Evolutionary conservation across 2,797 vertebrate species (phyloP).

Genomic region (Anguilla pacifica): DNA sequence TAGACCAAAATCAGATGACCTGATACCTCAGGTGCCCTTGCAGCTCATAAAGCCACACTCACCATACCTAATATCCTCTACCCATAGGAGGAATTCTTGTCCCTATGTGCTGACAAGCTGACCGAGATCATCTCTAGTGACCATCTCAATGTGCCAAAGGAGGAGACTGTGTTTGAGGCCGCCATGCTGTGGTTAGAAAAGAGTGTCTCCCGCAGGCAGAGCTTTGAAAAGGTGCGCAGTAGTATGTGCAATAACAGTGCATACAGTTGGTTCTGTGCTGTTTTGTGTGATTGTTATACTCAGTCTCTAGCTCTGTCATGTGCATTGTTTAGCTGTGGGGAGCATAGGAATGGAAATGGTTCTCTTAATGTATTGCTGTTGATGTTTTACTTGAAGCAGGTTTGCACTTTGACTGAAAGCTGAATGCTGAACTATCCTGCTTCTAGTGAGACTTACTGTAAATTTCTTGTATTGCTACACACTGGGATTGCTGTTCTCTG

Average conservation of each 20-base stretch:
- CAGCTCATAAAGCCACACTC: neutral
- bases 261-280: neutral
- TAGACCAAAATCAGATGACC: neutral
- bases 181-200: constrained; percentile 76
- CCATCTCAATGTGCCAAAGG: constrained; percentile 71
- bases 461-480: neutral
- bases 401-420: neutral
- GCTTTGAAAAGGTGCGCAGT: constrained; percentile 76
- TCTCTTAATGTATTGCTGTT: neutral
- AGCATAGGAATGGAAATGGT: neutral
- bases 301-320: neutral
- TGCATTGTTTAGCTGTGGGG: neutral
- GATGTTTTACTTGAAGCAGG: neutral
- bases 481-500: neutral
- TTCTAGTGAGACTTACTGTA: neutral
- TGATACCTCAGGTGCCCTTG: neutral
- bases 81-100: constrained; percentile 77
- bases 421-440: neutral
- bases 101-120: constrained; percentile 78
- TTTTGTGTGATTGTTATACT: neutral
- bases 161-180: constrained; percentile 79
- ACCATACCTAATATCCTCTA: neutral
- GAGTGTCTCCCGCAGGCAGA: constrained; percentile 68
- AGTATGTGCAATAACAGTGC: neutral
- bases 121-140: constrained; percentile 78